These are phyloP conservation scores for Lacerta agilis DNA, from an alignment of 2,797 vertebrate genomes.

Conservation along the genomic window DNA sequence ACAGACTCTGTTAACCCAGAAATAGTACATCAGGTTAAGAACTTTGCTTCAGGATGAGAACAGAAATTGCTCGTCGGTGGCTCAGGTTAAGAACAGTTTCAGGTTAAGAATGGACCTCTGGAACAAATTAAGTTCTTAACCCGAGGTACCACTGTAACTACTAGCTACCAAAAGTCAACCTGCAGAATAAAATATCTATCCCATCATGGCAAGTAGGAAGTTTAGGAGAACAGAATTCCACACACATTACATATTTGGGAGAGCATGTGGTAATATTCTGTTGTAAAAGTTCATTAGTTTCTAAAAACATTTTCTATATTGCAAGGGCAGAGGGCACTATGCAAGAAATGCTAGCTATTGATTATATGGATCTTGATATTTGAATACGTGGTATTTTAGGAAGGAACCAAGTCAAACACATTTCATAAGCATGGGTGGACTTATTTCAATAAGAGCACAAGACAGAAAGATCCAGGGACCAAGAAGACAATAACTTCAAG, in stretches of 20 bases:
- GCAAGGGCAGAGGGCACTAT: neutral
- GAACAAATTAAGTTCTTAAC: too few relatives aligned
- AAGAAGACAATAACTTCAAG: too few relatives aligned
- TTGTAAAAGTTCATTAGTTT: neutral
- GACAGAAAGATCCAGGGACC: too few relatives aligned
- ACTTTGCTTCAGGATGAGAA: too few relatives aligned
- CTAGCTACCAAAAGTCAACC: neutral
- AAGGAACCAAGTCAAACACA: neutral
- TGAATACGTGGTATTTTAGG: neutral
- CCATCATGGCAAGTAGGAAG: neutral
- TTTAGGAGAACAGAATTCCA: neutral
- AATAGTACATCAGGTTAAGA: too few relatives aligned
- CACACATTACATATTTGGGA: neutral
- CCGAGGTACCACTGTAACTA: neutral
- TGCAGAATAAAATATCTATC: neutral
- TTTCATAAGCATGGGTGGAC: neutral
- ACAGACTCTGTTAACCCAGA: too few relatives aligned
- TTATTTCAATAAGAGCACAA: too few relatives aligned
- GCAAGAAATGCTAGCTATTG: neutral
- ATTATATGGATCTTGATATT: neutral
- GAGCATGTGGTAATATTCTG: neutral
- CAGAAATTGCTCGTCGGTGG: too few relatives aligned
- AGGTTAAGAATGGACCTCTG: too few relatives aligned
- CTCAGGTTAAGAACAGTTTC: too few relatives aligned
- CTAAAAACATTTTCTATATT: neutral